Percentiles rank a stretch among this genome's conserved stretches.
Evolutionary conservation across 2,113 vertebrate species (phyloP).

Genomic region (Chionis minor): DNA sequence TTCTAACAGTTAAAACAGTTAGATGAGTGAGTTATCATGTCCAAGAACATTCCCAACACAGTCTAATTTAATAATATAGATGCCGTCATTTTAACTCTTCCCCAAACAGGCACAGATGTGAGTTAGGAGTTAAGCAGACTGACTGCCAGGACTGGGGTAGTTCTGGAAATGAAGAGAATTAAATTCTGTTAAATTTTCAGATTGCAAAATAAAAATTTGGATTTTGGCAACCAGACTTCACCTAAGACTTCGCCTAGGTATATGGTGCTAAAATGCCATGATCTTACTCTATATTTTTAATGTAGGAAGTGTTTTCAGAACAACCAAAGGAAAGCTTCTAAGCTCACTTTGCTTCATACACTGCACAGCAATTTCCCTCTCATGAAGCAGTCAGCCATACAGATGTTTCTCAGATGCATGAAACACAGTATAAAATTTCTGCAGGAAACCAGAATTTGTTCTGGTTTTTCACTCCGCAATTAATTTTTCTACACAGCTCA

Average conservation of each 20-base stretch:
- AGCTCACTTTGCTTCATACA: neutral
- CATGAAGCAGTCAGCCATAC: neutral
- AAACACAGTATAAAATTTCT: slow-evolving; percentile 25
- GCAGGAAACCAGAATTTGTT: neutral
- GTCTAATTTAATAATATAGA: neutral
- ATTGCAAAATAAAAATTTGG: neutral
- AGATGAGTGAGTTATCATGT: neutral
- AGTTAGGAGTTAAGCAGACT: neutral
- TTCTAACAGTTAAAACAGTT: slow-evolving; percentile 21
- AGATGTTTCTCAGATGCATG: neutral
- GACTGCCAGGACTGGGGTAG: neutral
- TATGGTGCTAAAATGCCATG: neutral
- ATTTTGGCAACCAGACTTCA: neutral
- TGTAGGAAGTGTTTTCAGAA: neutral
- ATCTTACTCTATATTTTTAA: neutral
- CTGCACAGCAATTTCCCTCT: neutral
- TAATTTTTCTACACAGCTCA: neutral
- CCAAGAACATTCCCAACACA: neutral
- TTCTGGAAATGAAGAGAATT: neutral
- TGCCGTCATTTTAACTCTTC: neutral
- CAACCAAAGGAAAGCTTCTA: neutral
- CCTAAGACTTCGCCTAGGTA: neutral
- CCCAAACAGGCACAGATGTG: neutral
- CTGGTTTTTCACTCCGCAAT: neutral
- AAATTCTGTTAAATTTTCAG: neutral